Conservation (phyloP, 2,888 invertebrate species). For the Pachliopta kotzebuea region DNA sequence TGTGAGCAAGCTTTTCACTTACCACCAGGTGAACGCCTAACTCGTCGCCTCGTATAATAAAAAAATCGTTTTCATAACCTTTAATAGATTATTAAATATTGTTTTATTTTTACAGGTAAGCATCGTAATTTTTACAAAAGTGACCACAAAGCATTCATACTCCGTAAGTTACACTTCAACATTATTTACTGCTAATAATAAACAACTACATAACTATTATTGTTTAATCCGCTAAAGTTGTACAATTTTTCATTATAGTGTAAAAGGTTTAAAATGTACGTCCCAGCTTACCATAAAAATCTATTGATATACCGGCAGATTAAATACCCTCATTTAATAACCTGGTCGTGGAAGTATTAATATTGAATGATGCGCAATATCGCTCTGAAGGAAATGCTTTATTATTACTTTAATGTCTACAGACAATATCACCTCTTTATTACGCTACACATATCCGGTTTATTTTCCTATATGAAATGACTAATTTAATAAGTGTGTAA, state of each 20-base stretch:
- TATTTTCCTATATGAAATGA: too few relatives aligned
- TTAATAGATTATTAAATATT: background rate
- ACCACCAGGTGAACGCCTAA: too few relatives aligned
- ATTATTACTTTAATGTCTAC: background rate
- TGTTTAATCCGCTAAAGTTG: background rate
- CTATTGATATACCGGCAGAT: background rate
- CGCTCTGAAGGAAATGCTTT: background rate
- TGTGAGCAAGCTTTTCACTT: too few relatives aligned
- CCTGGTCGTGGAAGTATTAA: background rate
- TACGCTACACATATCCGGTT: background rate
- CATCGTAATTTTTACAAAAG: background rate
- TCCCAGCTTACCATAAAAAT: background rate
- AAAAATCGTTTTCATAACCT: background rate
- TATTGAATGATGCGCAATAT: background rate
- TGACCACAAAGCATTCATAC: background rate
- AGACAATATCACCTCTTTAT: slow-evolving; percentile 14
- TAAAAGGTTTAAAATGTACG: background rate
- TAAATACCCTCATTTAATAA: background rate
- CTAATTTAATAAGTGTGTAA: too few relatives aligned
- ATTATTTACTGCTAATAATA: too few relatives aligned
- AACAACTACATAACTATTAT: too few relatives aligned
- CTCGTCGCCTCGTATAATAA: background rate
- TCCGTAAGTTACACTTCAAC: background rate
- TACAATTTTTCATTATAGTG: background rate
- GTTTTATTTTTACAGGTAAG: slow-evolving; percentile 1